Conservation (phyloP, 2,888 invertebrate genomes). For the Tryphoninae sp. region DNA sequence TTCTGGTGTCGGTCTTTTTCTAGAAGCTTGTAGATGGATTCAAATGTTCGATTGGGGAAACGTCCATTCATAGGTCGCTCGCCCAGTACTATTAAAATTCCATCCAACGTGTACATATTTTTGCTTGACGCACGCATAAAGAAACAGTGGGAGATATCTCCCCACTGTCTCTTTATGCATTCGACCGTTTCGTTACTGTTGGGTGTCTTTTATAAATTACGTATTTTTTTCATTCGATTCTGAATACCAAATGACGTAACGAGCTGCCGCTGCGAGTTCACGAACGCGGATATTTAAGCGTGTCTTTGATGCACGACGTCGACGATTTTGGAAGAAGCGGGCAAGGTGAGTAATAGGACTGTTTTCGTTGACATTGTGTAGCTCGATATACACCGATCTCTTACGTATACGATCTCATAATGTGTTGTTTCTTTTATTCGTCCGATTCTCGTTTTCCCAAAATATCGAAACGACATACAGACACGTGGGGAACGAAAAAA, state of each 20-base stretch:
- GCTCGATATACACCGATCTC: not conserved
- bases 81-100: constrained; percentile 44
- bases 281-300: not conserved
- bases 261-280: not conserved
- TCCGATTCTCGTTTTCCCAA: no score
- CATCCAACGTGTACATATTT: constrained; percentile 7
- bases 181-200: not conserved
- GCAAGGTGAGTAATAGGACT: no score
- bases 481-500: not conserved
- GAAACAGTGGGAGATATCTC: not conserved
- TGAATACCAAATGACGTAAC: not conserved
- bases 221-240: not conserved
- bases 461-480: not conserved
- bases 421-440: not conserved
- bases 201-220: not conserved
- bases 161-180: no score
- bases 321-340: no score
- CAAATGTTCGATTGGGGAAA: constrained; percentile 20
- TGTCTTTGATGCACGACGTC: not conserved
- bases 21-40: not conserved
- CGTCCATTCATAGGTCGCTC: constrained; percentile 14
- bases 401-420: not conserved
- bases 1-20: constrained; percentile 1
- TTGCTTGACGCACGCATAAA: not conserved
- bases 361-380: not conserved